Base-by-base conservation (phyloP, 2,888 invertebrate species). In the Torymus auratus region DNA sequence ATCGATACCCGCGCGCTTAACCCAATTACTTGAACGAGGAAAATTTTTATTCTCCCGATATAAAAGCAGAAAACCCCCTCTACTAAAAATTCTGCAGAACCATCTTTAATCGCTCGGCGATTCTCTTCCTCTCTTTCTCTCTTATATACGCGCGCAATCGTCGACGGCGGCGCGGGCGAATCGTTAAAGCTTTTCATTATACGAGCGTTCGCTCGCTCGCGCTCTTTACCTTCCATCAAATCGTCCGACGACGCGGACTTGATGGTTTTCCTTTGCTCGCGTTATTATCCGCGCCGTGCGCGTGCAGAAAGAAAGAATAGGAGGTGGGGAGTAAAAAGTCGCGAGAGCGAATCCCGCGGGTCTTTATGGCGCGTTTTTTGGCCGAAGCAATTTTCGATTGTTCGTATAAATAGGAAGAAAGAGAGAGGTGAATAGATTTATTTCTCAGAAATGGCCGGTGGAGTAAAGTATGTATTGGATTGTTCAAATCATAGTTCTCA, bases 251-350 rank as follows among this genome's bases (percentile, higher is more conserved):
- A 81, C 77, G 79, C 52, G 64, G 74, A 73, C 83, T 74, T 83
- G 78, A 72, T 86, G 71, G 64, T 78, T 78, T 83, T 83, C 78
- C 75, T 81, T 81, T 65, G 75, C 62, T 7, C 41, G 61, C 73
- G 74, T 82, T 83, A 83, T 83, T 83, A 82, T 82, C 82, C 82
- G 62, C 80, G 78, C 78, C 78, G 77, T 78, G 74, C 15, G 58
- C 13, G 72, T 61, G 62, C 78, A 73, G 82, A 77, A 69, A 81
- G 82, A 79, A 67, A 81, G 56, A 67, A 56, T 80, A 78, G 75
- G 41, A 62, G 74, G 15, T n/a, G n/a, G 65, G 41, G 71, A 83
- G 72, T 77, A n/a, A 56, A 14, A 73, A 41, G 41, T 41, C 41
- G 41, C 17, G 41, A 28, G 61, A 61, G 53, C 41, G 41, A 41